A percentile compares a stretch with the other conserved stretches of the same genome.
phyloP scores from a whole-genome alignment of 1,140 invertebrate genomes.

The Drosophila bocqueti region DNA sequence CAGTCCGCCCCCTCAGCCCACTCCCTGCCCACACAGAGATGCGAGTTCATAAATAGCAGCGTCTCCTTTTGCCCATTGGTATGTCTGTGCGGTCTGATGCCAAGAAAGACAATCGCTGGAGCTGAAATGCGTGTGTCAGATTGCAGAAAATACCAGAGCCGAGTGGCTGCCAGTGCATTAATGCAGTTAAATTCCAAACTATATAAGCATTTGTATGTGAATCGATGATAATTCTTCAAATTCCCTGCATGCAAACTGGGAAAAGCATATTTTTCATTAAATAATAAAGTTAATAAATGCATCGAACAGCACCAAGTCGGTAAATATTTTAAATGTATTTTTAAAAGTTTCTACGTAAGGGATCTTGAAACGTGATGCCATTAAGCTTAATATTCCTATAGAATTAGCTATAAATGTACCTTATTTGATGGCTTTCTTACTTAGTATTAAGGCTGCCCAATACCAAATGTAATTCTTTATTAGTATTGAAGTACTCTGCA shows the following conservation, averaged over 20 bases:
- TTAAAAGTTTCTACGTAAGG: no score
- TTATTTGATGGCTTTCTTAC: background rate
- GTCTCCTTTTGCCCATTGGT: constrained; percentile 16
- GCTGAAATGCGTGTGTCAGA: constrained; percentile 51
- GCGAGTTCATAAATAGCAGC: constrained; percentile 40
- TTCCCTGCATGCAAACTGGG: background rate
- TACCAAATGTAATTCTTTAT: background rate
- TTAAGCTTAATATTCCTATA: background rate
- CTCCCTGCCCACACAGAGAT: background rate
- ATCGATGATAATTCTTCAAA: background rate
- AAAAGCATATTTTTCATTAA: no score
- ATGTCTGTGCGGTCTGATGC: constrained; percentile 4
- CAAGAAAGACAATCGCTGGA: constrained; percentile 43
- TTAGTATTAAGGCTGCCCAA: background rate
- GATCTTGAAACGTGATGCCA: no score
- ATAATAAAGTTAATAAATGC: no score
- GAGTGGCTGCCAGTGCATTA: constrained; percentile 38
- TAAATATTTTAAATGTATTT: background rate
- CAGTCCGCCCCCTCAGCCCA: background rate
- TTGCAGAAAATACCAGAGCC: constrained; percentile 31
- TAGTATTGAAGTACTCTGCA: background rate
- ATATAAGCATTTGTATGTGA: background rate
- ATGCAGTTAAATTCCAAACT: constrained; percentile 24
- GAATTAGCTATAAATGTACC: background rate
- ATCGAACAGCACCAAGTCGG: no score